Evolutionary conservation across 2,888 invertebrate genomes (phyloP).

Genomic region (Rhamphomyia laevipes): DNA sequence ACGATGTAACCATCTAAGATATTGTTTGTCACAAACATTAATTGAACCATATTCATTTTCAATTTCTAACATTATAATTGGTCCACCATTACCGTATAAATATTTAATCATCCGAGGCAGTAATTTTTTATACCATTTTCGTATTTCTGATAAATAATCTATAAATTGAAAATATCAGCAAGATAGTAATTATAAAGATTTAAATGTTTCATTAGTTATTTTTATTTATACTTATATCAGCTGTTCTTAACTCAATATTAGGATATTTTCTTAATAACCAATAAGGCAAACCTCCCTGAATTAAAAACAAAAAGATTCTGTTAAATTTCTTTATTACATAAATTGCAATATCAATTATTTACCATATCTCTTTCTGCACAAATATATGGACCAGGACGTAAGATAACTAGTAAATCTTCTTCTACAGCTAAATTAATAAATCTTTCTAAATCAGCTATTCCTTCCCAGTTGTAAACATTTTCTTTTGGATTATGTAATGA

Average conservation of each 20-base stretch:
- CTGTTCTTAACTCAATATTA: conserved; percentile 50
- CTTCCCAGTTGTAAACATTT: conserved; percentile 50
- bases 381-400: conserved; percentile 84
- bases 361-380: conserved; percentile 79
- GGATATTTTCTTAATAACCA: conserved; percentile 59
- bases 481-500: conserved; percentile 73
- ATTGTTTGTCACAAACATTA: conserved; percentile 54
- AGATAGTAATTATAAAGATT: neutral
- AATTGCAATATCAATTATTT: conserved; percentile 7
- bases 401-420: conserved; percentile 64
- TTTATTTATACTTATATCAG: conserved; percentile 45
- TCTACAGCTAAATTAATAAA: conserved; percentile 64
- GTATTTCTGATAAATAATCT: conserved; percentile 47
- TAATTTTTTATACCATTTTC: conserved; percentile 42
- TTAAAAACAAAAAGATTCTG: too few species aligned
- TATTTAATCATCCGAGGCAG: conserved; percentile 39
- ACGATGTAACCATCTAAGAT: conserved; percentile 55
- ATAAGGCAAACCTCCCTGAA: conserved; percentile 65
- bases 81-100: conserved; percentile 61
- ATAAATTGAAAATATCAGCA: too few species aligned
- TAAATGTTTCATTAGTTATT: neutral
- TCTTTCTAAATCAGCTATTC: conserved; percentile 55
- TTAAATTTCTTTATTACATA: too few species aligned
- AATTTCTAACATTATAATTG: conserved; percentile 77
- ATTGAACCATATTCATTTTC: conserved; percentile 93